Conservation (phyloP, 1,140 invertebrate species). For the Aphis gossypii region DNA sequence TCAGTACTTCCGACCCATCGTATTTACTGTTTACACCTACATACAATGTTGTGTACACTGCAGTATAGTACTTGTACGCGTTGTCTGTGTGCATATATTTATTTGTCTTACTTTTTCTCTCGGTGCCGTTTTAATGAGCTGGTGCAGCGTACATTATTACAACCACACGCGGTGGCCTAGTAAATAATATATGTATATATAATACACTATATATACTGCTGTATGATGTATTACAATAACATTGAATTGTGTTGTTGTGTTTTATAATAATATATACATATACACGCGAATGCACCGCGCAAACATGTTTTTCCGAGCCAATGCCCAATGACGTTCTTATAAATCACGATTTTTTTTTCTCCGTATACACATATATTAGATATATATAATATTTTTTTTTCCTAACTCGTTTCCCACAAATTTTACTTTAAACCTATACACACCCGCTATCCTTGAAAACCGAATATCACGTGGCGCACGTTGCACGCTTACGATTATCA, state of each 20-base stretch:
- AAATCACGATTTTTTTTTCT: constrained; percentile 8
- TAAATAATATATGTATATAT: background rate
- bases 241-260: background rate
- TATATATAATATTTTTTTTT: background rate
- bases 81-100: background rate
- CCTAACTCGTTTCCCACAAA: background rate
- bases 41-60: background rate
- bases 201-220: background rate
- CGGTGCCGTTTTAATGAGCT: background rate
- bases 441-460: constrained; percentile 24
- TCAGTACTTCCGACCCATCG: background rate
- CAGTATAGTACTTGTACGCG: background rate
- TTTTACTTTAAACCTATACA: background rate
- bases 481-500: background rate
- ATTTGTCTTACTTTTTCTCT: background rate
- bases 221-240: background rate
- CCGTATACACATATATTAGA: background rate
- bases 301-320: background rate
- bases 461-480: background rate
- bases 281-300: background rate
- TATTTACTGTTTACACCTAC: background rate
- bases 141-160: background rate
- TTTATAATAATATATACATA: background rate
- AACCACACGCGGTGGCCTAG: background rate
- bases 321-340: background rate